These are phyloP conservation scores for Fratercula arctica DNA, from an alignment of 2,797 vertebrate species.

Conservation along the genomic window DNA sequence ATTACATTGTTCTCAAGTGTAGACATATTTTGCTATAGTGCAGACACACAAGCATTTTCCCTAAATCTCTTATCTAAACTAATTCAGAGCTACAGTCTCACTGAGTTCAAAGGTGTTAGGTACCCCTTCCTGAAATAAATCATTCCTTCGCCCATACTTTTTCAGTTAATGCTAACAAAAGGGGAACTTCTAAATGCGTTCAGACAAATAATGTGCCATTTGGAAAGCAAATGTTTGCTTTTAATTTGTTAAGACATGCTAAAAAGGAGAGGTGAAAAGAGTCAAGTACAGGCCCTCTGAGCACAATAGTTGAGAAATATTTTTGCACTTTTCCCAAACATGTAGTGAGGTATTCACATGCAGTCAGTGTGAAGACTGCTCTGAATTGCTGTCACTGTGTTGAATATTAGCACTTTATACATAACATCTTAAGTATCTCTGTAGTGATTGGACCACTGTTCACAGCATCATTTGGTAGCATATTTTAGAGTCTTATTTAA, in stretches of 20 bases:
- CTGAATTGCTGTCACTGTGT: neutral
- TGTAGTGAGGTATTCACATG: neutral
- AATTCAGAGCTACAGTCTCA: neutral
- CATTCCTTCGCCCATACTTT: neutral
- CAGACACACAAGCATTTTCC: neutral
- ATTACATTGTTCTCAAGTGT: neutral
- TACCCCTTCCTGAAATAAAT: neutral
- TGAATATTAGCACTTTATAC: neutral
- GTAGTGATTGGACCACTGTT: neutral
- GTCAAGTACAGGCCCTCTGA: neutral
- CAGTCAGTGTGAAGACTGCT: neutral
- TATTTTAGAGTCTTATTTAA: neutral
- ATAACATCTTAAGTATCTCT: neutral
- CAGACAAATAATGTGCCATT: neutral
- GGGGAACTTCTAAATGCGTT: neutral
- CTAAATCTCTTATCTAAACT: neutral
- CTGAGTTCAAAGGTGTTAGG: neutral
- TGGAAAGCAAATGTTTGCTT: conserved; percentile 6
- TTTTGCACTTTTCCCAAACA: neutral
- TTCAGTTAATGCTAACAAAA: neutral
- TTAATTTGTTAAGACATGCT: neutral
- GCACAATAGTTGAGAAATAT: neutral
- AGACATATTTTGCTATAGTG: neutral
- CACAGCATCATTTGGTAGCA: neutral
- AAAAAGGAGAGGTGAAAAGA: neutral